Percentiles rank a stretch among this genome's conserved stretches.
phyloP scores from a whole-genome alignment of 2,888 invertebrate genomes.

The Melieria picta region DNA sequence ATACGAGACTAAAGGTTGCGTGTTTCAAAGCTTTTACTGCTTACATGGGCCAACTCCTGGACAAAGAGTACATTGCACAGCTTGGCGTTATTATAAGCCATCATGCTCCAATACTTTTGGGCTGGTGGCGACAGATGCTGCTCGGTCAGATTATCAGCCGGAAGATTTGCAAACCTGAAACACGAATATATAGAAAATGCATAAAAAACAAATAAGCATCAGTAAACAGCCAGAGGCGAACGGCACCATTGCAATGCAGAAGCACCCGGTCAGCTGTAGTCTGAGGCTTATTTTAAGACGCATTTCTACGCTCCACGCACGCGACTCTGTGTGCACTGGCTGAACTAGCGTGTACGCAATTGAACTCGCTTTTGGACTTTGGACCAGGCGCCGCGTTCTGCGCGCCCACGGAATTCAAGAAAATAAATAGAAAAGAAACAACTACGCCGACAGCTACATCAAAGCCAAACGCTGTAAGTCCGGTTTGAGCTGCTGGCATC shows the following conservation, averaged over 20 bases:
- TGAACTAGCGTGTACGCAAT: neutral
- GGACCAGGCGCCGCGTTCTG: slow-evolving; percentile 48
- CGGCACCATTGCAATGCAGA: neutral
- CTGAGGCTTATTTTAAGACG: slow-evolving; percentile 46
- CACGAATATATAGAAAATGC: neutral
- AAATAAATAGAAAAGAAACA: slow-evolving; percentile 10
- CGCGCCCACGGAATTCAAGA: slow-evolving; percentile 53
- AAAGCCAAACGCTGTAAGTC: neutral
- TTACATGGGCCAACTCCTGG: slow-evolving; percentile 76
- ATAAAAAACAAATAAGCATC: slow-evolving; percentile 3
- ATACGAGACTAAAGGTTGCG: neutral
- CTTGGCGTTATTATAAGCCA: slow-evolving; percentile 91
- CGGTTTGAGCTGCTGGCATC: too few relatives aligned
- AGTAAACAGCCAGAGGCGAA: neutral
- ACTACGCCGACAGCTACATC: neutral
- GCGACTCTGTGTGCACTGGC: too few relatives aligned
- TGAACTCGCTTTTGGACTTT: slow-evolving; percentile 51
- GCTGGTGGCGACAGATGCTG: slow-evolving; percentile 76
- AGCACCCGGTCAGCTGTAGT: neutral
- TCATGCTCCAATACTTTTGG: slow-evolving; percentile 80
- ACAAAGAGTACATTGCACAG: slow-evolving; percentile 87
- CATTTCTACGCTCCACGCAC: slow-evolving; percentile 34
- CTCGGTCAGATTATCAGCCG: slow-evolving; percentile 67
- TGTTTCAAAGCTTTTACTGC: slow-evolving; percentile 15
- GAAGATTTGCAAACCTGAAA: slow-evolving; percentile 69